Percentiles rank a stretch among this genome's conserved stretches.
Conservation (phyloP, 2,888 invertebrate species). For the Allophyes oxyacanthae region DNA sequence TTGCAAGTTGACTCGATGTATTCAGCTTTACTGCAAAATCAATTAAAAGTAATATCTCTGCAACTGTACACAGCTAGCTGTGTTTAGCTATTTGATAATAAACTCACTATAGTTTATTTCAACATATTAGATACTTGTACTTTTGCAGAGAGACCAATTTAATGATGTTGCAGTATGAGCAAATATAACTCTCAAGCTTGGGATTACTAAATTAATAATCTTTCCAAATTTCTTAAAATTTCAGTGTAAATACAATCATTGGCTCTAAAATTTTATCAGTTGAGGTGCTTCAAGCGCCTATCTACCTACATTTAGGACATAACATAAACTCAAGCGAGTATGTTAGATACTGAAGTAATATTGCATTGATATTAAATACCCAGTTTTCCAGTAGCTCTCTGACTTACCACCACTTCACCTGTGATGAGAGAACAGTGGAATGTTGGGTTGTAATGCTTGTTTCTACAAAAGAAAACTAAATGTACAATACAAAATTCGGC, state of each 20-base stretch:
- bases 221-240: conserved; percentile 37
- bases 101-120: too few species aligned
- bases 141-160: conserved; percentile 42
- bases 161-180: conserved; percentile 46
- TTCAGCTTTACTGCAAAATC: conserved; percentile 25
- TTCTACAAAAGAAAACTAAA: conserved; percentile 13
- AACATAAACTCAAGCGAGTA: conserved; percentile 38
- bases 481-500: conserved; percentile 30
- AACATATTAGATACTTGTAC: conserved; percentile 1
- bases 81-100: too few species aligned
- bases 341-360: conserved; percentile 27
- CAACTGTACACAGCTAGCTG: conserved; percentile 14
- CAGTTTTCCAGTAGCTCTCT: conserved; percentile 18
- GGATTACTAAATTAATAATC: conserved; percentile 37
- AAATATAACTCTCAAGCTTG: conserved; percentile 52
- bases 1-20: conserved; percentile 38
- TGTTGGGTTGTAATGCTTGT: conserved; percentile 27
- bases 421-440: conserved; percentile 29
- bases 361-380: conserved; percentile 11
- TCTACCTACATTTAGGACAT: neutral
- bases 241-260: conserved; percentile 46
- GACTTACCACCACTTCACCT: conserved; percentile 1
- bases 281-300: conserved; percentile 10
- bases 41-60: conserved; percentile 13
- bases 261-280: conserved; percentile 18